These are phyloP conservation scores for Rhizomys pruinosus DNA, from an alignment of 2,113 vertebrate species.

Conservation along the genomic window DNA sequence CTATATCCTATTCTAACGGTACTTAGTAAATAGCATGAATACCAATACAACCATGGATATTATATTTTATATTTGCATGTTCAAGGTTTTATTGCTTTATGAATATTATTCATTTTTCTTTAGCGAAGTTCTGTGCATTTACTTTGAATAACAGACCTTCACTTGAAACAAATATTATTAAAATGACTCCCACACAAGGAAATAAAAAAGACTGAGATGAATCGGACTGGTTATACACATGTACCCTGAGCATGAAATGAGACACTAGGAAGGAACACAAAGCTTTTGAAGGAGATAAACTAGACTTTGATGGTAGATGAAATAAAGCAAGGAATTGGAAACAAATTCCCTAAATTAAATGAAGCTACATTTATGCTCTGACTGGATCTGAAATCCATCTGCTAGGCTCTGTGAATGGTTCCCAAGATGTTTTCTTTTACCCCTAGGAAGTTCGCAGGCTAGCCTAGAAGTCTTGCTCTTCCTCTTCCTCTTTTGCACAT, in stretches of 20 bases:
- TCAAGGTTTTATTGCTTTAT: conserved; percentile 71
- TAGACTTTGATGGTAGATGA: conserved; percentile 47
- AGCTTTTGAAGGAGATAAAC: conserved; percentile 67
- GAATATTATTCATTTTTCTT: conserved; percentile 78
- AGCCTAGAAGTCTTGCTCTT: conserved; percentile 13
- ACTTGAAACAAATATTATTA: conserved; percentile 77
- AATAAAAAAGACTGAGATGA: conserved; percentile 66
- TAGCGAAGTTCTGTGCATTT: conserved; percentile 70
- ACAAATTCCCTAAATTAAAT: conserved; percentile 71
- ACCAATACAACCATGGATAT: conserved; percentile 52
- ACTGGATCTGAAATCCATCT: conserved; percentile 43
- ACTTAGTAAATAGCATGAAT: conserved; percentile 64
- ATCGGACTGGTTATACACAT: conserved; percentile 51
- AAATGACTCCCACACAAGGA: conserved; percentile 71
- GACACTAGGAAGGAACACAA: conserved; percentile 64
- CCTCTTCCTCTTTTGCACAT: neutral
- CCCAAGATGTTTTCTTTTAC: conserved; percentile 55
- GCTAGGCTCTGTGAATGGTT: conserved; percentile 22
- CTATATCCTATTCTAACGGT: conserved; percentile 42
- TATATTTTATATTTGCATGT: conserved; percentile 74
- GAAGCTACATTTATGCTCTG: conserved; percentile 40
- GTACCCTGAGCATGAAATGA: conserved; percentile 59
- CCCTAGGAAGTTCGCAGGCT: conserved; percentile 34
- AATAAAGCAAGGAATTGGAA: conserved; percentile 57
- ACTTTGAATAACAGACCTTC: conserved; percentile 75